phyloP scores from a whole-genome alignment of 2,797 vertebrate species.

The Sebastes vulpes region DNA sequence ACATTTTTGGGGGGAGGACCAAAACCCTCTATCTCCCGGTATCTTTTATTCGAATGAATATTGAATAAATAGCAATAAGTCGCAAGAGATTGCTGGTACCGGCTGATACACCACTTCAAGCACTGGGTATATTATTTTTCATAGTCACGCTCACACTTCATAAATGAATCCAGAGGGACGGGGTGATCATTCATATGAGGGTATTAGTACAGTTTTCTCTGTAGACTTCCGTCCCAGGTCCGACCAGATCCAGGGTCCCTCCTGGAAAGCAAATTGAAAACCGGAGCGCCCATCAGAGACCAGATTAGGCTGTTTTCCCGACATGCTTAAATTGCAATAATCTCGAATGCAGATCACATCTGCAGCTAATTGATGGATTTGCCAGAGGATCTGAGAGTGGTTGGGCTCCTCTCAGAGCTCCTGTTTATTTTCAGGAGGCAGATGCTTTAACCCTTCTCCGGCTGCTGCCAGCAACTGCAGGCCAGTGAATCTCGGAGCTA shows the following conservation, averaged over 20 bases:
- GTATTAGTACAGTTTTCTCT: conserved; percentile 40
- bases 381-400: conserved; percentile 80
- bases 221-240: conserved; percentile 31
- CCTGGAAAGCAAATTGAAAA: conserved; percentile 80
- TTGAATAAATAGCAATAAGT: too few species aligned
- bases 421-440: conserved; percentile 82
- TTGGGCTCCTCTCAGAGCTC: conserved; percentile 70
- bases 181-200: conserved; percentile 26
- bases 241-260: conserved; percentile 51
- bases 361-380: conserved; percentile 88
- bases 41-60: too few species aligned
- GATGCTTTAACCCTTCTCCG: conserved; percentile 75
- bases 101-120: too few species aligned
- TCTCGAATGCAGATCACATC: conserved; percentile 88
- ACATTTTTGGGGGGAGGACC: too few species aligned
- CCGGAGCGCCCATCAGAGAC: conserved; percentile 75
- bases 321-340: conserved; percentile 84
- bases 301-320: conserved; percentile 79
- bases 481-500: conserved; percentile 25
- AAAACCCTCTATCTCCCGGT: too few species aligned
- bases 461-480: conserved; percentile 18
- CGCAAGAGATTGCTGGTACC: too few species aligned
- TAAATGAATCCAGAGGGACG: conserved; percentile 6
- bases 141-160: neutral
- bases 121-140: neutral